A percentile compares a stretch with the other conserved stretches of the same genome.
phyloP scores from a whole-genome alignment of 2,113 vertebrate species.

The Pteronura brasiliensis region DNA sequence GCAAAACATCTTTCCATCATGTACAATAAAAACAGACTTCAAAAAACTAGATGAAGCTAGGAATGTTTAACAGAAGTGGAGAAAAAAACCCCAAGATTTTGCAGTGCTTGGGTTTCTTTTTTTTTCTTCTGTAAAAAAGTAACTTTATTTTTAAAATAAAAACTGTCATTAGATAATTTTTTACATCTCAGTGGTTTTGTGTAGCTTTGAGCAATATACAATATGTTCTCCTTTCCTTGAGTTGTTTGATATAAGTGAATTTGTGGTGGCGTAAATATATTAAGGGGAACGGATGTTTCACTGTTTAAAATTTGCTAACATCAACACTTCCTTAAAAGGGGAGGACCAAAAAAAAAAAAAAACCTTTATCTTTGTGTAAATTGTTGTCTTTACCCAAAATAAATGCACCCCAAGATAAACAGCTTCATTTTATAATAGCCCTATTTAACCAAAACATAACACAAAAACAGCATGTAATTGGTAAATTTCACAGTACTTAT shows the following conservation, averaged over 20 bases:
- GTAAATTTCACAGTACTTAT: neutral
- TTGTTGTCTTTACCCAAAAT: neutral
- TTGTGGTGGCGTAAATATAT: constrained; percentile 36
- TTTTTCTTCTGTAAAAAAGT: neutral
- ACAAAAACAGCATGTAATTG: neutral
- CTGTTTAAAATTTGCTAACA: constrained; percentile 30
- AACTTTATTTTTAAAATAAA: constrained; percentile 54
- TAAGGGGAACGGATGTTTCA: neutral
- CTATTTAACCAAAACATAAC: neutral
- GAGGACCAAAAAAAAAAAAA: constrained; percentile 7
- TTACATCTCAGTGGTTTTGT: neutral
- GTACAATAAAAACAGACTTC: neutral
- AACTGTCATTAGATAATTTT: constrained; percentile 30
- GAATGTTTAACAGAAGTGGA: neutral
- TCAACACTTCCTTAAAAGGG: neutral
- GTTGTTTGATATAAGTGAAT: constrained; percentile 18
- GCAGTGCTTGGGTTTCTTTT: neutral
- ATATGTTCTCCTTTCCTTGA: neutral
- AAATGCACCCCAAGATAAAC: neutral
- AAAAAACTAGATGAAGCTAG: neutral
- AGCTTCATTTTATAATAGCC: neutral
- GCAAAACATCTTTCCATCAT: neutral
- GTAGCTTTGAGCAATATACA: neutral
- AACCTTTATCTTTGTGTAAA: neutral
- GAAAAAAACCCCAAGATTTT: neutral